phyloP scores from a whole-genome alignment of 1,140 invertebrate genomes.

The Drosophila baimaii region DNA sequence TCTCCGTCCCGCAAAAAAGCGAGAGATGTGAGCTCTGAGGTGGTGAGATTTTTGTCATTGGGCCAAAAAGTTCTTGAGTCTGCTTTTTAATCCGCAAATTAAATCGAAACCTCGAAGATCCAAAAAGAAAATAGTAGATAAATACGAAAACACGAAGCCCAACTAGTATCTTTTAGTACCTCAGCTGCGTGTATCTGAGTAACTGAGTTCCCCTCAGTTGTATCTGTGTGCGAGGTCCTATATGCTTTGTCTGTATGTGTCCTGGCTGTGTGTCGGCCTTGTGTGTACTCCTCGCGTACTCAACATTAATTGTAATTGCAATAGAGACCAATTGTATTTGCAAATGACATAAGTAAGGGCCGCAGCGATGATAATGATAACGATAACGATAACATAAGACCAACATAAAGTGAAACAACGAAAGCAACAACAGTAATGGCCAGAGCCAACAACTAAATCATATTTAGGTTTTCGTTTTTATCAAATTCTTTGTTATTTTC shows the following conservation, averaged over 20 bases:
- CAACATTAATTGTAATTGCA: slow-evolving; percentile 49
- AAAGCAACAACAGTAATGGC: slow-evolving; percentile 35
- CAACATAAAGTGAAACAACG: slow-evolving; percentile 23
- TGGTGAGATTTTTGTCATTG: slow-evolving; percentile 6
- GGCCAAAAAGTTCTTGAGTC: slow-evolving; percentile 1
- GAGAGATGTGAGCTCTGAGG: neutral
- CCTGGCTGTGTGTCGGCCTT: slow-evolving; percentile 4
- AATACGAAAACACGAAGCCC: neutral
- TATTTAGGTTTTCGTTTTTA: too few species aligned
- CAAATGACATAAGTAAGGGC: slow-evolving; percentile 51
- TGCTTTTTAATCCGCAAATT: slow-evolving; percentile 37
- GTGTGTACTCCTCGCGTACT: slow-evolving; percentile 31
- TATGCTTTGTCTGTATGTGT: neutral
- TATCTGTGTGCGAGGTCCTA: neutral
- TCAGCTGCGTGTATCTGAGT: neutral
- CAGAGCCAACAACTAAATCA: slow-evolving; percentile 37
- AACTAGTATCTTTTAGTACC: slow-evolving; percentile 6
- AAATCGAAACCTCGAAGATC: slow-evolving; percentile 26
- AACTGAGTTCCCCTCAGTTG: neutral
- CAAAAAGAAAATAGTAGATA: slow-evolving; percentile 6
- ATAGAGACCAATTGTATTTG: slow-evolving; percentile 55
- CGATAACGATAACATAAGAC: slow-evolving; percentile 28
- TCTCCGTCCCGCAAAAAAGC: neutral
- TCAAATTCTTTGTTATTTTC: too few species aligned
- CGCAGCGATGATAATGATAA: slow-evolving; percentile 40